A percentile compares a stretch with the other conserved stretches of the same genome.
Evolutionary conservation across 2,888 invertebrate species (phyloP).

Genomic region (Auanema sp.): DNA sequence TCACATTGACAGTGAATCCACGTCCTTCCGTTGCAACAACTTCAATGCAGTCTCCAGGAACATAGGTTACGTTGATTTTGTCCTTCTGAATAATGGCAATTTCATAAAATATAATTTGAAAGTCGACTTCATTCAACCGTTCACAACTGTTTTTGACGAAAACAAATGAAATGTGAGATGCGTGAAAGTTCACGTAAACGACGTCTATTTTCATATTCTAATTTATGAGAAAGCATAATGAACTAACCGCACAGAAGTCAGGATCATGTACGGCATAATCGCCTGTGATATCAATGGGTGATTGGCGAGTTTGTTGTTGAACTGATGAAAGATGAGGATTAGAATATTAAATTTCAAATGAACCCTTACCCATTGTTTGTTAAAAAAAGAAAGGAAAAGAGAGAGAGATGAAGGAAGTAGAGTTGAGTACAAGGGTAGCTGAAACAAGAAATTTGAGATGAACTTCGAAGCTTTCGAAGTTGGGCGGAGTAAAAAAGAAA

Average conservation of each 20-base stretch:
- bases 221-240: no score
- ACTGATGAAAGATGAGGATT: background rate
- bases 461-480: no score
- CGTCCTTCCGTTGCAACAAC: conserved; percentile 31
- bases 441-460: no score
- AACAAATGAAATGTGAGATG: background rate
- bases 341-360: no score
- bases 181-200: no score
- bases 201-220: no score
- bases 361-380: no score
- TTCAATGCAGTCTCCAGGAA: conserved; percentile 41
- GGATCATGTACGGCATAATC: conserved; percentile 7
- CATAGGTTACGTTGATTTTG: conserved; percentile 45
- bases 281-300: conserved; percentile 11
- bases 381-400: no score
- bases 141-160: background rate
- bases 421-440: no score
- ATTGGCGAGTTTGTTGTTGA: conserved; percentile 6
- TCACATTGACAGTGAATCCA: conserved; percentile 47
- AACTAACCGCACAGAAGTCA: conserved; percentile 8
- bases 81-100: conserved; percentile 28
- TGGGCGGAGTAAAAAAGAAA: no score
- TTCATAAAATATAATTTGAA: background rate
- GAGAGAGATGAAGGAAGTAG: no score
- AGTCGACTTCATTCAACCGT: background rate